Evolutionary conservation across 2,888 invertebrate genomes (phyloP).

Genomic region (Eupithecia inturbata): DNA sequence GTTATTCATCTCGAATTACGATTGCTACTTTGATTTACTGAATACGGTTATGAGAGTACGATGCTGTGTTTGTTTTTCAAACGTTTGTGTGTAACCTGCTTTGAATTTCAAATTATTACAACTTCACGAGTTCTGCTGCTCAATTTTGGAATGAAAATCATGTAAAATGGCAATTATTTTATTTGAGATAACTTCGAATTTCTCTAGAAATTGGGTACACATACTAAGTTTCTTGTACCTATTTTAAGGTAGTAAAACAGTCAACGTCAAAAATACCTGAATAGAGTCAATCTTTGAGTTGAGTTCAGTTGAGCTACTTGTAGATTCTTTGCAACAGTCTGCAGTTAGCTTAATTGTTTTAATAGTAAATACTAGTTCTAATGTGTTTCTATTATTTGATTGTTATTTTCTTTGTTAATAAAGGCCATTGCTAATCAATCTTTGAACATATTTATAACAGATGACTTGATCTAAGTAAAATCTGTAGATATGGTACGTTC

Average conservation of each 20-base stretch:
- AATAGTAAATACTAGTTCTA: too few species aligned
- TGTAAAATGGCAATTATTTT: slow-evolving; percentile 14
- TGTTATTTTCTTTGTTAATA: too few species aligned
- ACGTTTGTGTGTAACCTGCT: slow-evolving; percentile 4
- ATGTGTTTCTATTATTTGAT: too few species aligned
- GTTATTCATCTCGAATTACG: slow-evolving; percentile 60
- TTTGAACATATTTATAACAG: too few species aligned
- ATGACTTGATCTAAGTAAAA: too few species aligned
- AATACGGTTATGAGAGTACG: slow-evolving; percentile 26
- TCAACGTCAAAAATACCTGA: neutral
- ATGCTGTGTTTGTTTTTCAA: slow-evolving; percentile 7
- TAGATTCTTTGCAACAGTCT: too few species aligned
- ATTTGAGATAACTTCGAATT: neutral
- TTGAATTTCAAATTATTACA: slow-evolving; percentile 8
- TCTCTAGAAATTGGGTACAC: neutral
- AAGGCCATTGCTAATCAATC: too few species aligned
- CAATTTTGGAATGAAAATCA: slow-evolving; percentile 10
- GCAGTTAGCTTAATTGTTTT: too few species aligned
- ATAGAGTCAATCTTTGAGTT: neutral
- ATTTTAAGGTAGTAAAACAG: neutral
- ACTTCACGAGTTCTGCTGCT: slow-evolving; percentile 6
- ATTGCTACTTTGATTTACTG: slow-evolving; percentile 60
- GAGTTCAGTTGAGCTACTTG: too few species aligned
- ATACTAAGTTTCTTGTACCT: too few species aligned
- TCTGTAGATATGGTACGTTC: too few species aligned